These are phyloP conservation scores for Spodoptera picta DNA, from an alignment of 2,888 invertebrate species.

Conservation along the genomic window DNA sequence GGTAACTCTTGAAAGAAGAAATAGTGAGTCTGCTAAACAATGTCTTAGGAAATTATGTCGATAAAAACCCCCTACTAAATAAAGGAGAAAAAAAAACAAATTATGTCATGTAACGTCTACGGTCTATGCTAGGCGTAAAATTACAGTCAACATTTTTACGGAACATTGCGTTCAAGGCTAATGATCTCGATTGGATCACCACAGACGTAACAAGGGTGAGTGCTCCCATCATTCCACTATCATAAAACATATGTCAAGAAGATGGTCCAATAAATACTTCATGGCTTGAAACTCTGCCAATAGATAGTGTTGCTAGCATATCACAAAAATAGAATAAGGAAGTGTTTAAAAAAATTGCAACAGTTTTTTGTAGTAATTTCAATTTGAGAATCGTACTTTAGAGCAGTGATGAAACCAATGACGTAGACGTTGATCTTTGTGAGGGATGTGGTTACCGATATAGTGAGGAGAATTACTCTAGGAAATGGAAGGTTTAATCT, in stretches of 20 bases:
- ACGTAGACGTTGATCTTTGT: too few relatives aligned
- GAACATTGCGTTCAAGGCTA: background rate
- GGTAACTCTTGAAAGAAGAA: too few relatives aligned
- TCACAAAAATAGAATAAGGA: slow-evolving; percentile 44
- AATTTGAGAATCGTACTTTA: background rate
- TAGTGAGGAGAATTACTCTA: too few relatives aligned
- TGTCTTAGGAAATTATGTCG: too few relatives aligned
- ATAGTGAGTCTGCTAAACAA: too few relatives aligned
- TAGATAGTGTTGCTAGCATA: slow-evolving; percentile 26
- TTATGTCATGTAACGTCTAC: too few relatives aligned
- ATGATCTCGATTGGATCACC: slow-evolving; percentile 2
- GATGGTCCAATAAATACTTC: slow-evolving; percentile 38
- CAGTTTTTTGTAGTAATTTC: background rate
- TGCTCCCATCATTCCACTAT: slow-evolving; percentile 18
- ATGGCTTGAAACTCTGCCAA: slow-evolving; percentile 56
- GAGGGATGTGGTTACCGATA: too few relatives aligned
- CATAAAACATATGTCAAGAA: slow-evolving; percentile 35
- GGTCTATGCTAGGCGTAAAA: too few relatives aligned
- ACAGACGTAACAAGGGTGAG: slow-evolving; percentile 21
- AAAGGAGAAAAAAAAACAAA: too few relatives aligned
- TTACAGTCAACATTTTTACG: background rate
- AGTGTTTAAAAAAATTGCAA: slow-evolving; percentile 6
- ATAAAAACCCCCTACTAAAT: too few relatives aligned
- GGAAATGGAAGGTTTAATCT: too few relatives aligned
- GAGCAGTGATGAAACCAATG: too few relatives aligned